phyloP scores from a whole-genome alignment of 2,797 vertebrate species.

The Sebastiscus tertius region DNA sequence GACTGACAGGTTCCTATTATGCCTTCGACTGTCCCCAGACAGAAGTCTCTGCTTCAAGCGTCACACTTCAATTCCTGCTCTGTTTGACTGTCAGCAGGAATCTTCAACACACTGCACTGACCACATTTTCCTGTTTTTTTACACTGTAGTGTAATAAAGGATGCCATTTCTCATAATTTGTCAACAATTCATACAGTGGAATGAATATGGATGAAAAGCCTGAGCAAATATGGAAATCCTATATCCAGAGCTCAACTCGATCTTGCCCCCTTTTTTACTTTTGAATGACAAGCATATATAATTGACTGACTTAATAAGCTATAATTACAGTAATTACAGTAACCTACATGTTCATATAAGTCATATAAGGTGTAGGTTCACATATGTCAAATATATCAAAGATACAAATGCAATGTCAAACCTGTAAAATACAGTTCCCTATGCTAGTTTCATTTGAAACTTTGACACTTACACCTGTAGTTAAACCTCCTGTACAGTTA shows the following conservation, averaged over 20 bases:
- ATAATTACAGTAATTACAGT: not conserved
- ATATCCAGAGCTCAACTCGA: not conserved
- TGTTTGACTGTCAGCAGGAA: slow-evolving; percentile 31
- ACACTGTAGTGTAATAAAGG: not conserved
- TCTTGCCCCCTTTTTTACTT: not conserved
- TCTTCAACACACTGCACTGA: not conserved
- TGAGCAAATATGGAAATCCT: not conserved
- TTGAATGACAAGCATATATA: not conserved
- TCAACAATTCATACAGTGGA: not conserved
- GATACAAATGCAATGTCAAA: not conserved
- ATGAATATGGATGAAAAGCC: not conserved
- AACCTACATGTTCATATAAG: not conserved
- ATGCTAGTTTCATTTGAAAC: not conserved
- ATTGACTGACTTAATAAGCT: not conserved
- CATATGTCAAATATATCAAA: not conserved
- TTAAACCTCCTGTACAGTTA: not conserved
- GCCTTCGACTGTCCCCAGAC: slow-evolving; percentile 7
- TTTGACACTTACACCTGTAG: too few species aligned
- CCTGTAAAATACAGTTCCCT: not conserved
- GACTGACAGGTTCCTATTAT: slow-evolving; percentile 61
- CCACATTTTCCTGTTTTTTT: slow-evolving; percentile 15
- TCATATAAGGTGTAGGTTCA: not conserved
- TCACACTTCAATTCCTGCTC: slow-evolving; percentile 4
- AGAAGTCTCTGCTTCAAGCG: slow-evolving; percentile 4
- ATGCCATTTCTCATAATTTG: not conserved